Evolutionary conservation across 2,797 vertebrate genomes (phyloP), one percentile per base, ranked within the genome.

Genomic region (Amblyraja radiata): DNA sequence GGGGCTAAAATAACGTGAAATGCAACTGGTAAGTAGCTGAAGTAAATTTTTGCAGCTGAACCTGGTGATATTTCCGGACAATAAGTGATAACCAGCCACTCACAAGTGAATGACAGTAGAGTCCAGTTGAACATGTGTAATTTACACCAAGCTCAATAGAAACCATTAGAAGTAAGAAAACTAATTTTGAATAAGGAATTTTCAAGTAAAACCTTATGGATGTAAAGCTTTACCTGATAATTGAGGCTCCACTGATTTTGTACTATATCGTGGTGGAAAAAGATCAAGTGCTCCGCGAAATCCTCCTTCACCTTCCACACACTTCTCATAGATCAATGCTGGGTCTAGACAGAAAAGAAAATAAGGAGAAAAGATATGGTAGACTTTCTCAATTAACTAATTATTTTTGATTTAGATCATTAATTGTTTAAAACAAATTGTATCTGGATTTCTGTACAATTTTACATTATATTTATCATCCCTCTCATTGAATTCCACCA

Each of bases 311-410:
- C 97, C 96, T 93, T 97, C 96, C 94, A 98, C 95, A 96, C 98
- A 99, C 93, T 99, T 99, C 25, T 99, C 98, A 95, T 99, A 96
- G 93, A 99, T 98, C 63, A 99, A 97, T 84, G 97, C 96, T 93
- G 98, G 98, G 94, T 99, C 99, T 99, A 94, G n/a, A 28, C 93
- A 39, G 92, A 54, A 61, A 73, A 68, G 23, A 36, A 6, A 25
- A 83, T 28, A 93, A 71, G 32, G 18, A 46, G 10, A 91, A 74
- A 76, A 91, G 23, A 73, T 28, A 21, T 46, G 21, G 23, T 36
- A 91, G 39, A 39, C 25, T 74, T 92, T 25, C 71, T 28, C 36
- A 91, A 58, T 18, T 0, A 90, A 46, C 39, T 46, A 71, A 46
- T 68, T 28, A 13, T 46, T 73, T 14, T 39, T 73, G 65, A 46